A percentile compares a stretch with the other conserved stretches of the same genome.
Conservation (phyloP, 2,113 vertebrate genomes). For the Polyodon spathula region DNA sequence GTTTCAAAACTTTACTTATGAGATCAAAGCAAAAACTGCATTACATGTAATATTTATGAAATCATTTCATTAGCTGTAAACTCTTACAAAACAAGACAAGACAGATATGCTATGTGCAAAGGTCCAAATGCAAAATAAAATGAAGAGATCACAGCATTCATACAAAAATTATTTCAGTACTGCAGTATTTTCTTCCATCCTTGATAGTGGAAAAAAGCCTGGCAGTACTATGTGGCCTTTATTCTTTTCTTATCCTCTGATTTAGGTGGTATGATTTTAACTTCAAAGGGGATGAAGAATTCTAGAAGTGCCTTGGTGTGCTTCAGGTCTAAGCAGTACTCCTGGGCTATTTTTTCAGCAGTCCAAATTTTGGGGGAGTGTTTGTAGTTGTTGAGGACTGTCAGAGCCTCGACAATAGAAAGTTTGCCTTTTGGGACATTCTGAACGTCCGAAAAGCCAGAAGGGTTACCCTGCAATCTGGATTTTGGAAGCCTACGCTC, state of each 20-base stretch:
- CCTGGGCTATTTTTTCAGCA: conserved; percentile 69
- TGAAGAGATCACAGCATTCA: too few relatives aligned
- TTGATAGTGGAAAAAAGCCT: too few relatives aligned
- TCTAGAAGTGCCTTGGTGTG: conserved; percentile 67
- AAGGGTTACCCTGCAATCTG: conserved; percentile 31
- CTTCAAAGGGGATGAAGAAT: conserved; percentile 75
- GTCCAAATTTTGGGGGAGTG: conserved; percentile 70
- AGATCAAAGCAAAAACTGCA: too few relatives aligned
- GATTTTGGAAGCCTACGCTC: conserved; percentile 57
- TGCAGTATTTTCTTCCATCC: too few relatives aligned
- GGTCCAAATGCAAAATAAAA: too few relatives aligned
- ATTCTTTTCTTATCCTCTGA: conserved; percentile 46
- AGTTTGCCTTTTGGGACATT: conserved; percentile 77
- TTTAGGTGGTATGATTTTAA: conserved; percentile 57
- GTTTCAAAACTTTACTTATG: too few relatives aligned
- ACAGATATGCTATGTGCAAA: too few relatives aligned
- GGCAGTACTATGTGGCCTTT: conserved; percentile 47
- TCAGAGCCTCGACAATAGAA: conserved; percentile 70
- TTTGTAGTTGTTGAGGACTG: conserved; percentile 72
- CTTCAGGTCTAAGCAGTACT: conserved; percentile 71
- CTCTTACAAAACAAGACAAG: too few relatives aligned
- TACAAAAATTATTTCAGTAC: too few relatives aligned
- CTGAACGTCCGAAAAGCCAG: conserved; percentile 40
- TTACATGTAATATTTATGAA: too few relatives aligned
- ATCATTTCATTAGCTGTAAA: too few relatives aligned